Base-by-base conservation (phyloP, 2,888 invertebrate genomes). In the Taphrorychus bicolor region DNA sequence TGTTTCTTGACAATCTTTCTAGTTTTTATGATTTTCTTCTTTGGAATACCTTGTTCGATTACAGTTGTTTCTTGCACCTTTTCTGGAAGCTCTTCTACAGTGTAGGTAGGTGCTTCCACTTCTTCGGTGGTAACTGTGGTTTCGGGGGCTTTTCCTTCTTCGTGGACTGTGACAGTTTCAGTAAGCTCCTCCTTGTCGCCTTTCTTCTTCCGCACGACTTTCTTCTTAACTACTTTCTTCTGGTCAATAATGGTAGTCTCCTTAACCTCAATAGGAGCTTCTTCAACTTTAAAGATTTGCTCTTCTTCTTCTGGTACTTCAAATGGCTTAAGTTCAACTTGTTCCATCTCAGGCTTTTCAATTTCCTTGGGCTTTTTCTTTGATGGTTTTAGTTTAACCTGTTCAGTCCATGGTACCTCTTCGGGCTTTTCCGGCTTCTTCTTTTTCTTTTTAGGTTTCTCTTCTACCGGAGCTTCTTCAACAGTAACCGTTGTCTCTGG, bases 401-500 rank as follows among this genome's bases (percentile, higher is more conserved):
- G 60, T 62, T 67, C 58, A 2, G 52, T 56, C 58, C 53, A 42
- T 11, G 59, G 59, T 24, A 63, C 11, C 23, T 68, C 68, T 16
- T 68, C 63, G 22, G 51, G 42, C 21, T 54, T 22, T 41, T 64
- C 45, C 16, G 41, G 9, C 3, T 51, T n/a, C 5, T 17, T 22
- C 32, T 61, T 57, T 23, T 58, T 57, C 41, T 32, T 45, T 23
- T 45, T 23, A 1, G 5, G 23, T 48, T 19, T 24, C 17, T n/a
- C n/a, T 4, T 16, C 56, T 18, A 14, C n/a, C n/a, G 14, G 17
- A n/a, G n/a, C n/a, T 32, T 83, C 80, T 22, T 77, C 79, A 3
- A 85, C 78, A 23, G 79, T 76, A 18, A 85, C 81, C 0, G 81
- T 77, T 3, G 82, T 80, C 61, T 82, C 76, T 7, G 80, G 84